A percentile compares a stretch with the other conserved stretches of the same genome.
Evolutionary conservation across 2,113 vertebrate genomes (phyloP).

Genomic region (Microcebus jonahi): DNA sequence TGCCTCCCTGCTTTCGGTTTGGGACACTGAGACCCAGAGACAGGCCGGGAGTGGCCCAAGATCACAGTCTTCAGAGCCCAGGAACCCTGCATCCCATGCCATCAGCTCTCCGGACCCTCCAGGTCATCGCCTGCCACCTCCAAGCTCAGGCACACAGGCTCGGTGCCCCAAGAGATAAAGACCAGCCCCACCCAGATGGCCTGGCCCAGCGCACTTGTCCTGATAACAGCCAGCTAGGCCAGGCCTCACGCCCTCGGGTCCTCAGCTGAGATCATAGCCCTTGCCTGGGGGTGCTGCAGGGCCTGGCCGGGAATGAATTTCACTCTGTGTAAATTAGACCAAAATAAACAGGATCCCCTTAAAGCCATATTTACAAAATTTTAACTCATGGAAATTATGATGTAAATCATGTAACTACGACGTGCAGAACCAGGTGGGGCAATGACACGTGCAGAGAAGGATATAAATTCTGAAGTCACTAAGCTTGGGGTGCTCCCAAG

Average conservation of each 20-base stretch:
- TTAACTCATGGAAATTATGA: not conserved
- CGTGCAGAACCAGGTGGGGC: not conserved
- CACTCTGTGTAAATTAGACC: not conserved
- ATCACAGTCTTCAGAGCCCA: not conserved
- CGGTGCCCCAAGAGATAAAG: constrained; percentile 44
- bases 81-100: not conserved
- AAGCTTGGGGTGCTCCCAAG: not conserved
- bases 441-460: not conserved
- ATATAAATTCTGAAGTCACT: not conserved
- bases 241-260: not conserved
- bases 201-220: not conserved
- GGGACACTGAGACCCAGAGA: not conserved
- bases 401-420: not conserved
- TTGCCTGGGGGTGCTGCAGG: not conserved
- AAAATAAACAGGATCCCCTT: not conserved
- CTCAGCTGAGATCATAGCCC: not conserved
- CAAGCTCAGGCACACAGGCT: not conserved
- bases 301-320: not conserved
- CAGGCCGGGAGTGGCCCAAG: not conserved
- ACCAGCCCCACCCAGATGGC: not conserved
- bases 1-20: not conserved
- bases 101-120: not conserved
- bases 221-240: not conserved
- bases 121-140: not conserved
- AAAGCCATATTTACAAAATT: not conserved